phyloP scores from a whole-genome alignment of 2,797 vertebrate genomes.

The Falco cherrug region DNA sequence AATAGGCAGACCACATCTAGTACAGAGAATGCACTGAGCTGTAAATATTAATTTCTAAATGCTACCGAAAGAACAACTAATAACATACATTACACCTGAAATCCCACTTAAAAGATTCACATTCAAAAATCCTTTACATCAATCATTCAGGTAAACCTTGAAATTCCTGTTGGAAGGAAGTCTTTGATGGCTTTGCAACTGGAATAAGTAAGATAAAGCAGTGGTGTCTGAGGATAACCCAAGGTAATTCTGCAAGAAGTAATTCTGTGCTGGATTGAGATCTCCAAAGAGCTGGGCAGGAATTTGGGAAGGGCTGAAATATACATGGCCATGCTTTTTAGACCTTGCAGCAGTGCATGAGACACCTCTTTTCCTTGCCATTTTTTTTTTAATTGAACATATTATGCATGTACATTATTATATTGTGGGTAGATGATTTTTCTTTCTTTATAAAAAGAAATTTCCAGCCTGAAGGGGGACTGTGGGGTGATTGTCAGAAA shows the following conservation, averaged over 20 bases:
- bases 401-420: rapidly evolving
- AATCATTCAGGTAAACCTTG: rapidly evolving
- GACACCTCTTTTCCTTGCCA: not conserved
- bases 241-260: not conserved
- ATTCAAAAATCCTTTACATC: not conserved
- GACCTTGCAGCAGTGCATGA: not conserved
- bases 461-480: not conserved
- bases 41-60: not conserved
- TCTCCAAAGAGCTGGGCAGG: not conserved
- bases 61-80: not conserved
- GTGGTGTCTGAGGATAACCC: not conserved
- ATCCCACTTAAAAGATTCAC: not conserved
- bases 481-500: not conserved
- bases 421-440: not conserved
- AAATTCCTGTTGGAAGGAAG: not conserved
- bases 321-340: rapidly evolving
- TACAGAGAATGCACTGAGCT: not conserved
- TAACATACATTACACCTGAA: not conserved
- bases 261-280: not conserved
- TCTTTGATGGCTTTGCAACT: not conserved
- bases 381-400: rapidly evolving
- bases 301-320: not conserved
- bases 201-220: not conserved
- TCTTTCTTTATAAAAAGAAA: not conserved
- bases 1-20: not conserved